phyloP scores from a whole-genome alignment of 2,888 invertebrate genomes.

The Brenthis daphne region DNA sequence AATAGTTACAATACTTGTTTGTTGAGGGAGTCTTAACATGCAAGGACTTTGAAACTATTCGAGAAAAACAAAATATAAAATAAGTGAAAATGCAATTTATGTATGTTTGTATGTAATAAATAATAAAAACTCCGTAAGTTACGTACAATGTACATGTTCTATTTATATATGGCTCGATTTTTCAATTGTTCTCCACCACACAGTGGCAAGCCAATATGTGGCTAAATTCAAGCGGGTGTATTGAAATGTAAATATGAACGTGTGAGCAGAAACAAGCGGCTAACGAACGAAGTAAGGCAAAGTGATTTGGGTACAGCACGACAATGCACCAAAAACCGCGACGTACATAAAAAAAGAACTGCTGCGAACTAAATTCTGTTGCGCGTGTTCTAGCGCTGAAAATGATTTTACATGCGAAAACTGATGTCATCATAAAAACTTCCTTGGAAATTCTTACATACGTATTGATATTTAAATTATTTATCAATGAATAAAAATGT shows the following conservation, averaged over 20 bases:
- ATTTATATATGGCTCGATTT: constrained; percentile 11
- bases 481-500: not conserved
- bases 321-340: constrained; percentile 37
- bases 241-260: constrained; percentile 67
- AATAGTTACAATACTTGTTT: no score
- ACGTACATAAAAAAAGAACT: constrained; percentile 24
- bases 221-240: constrained; percentile 48
- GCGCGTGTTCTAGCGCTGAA: constrained; percentile 19
- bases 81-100: no score
- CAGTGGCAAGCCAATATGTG: constrained; percentile 49
- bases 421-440: not conserved
- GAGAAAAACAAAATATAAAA: no score
- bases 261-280: constrained; percentile 66
- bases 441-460: not conserved
- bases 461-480: not conserved
- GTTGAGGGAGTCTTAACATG: no score
- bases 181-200: constrained; percentile 40
- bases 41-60: no score
- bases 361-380: constrained; percentile 12
- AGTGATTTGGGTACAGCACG: constrained; percentile 56
- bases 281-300: constrained; percentile 69
- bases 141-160: not conserved
- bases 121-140: no score
- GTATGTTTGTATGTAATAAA: no score
- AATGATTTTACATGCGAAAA: constrained; percentile 9